These are phyloP conservation scores for Dyspetes luteomarginatus DNA, from an alignment of 2,888 invertebrate species.

Conservation along the genomic window DNA sequence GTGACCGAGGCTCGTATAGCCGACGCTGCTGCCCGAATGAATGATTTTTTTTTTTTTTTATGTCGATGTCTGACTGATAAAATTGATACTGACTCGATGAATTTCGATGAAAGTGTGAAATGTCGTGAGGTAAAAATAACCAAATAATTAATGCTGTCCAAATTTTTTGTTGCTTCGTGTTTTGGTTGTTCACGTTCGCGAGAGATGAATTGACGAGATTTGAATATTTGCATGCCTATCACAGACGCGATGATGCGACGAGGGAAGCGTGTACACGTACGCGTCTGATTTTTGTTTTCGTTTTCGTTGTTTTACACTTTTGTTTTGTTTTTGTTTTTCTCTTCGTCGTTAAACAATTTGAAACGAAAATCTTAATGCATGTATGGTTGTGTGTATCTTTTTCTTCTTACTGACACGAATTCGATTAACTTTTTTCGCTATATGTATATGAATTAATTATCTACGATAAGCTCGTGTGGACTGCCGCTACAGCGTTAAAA, in stretches of 20 bases:
- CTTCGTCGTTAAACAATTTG: slow-evolving; percentile 25
- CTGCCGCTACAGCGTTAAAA: slow-evolving; percentile 59
- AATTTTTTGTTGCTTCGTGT: slow-evolving; percentile 8
- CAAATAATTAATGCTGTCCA: slow-evolving; percentile 13
- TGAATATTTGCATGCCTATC: slow-evolving; percentile 73
- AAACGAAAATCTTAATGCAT: slow-evolving; percentile 39
- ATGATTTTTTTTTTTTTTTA: no score
- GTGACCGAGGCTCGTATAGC: slow-evolving; percentile 52
- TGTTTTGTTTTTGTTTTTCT: slow-evolving; percentile 30
- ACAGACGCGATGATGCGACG: slow-evolving; percentile 77
- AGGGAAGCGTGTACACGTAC: slow-evolving; percentile 37
- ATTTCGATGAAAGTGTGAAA: slow-evolving; percentile 16
- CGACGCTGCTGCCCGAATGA: slow-evolving; percentile 51
- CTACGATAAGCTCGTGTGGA: slow-evolving; percentile 70
- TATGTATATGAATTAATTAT: slow-evolving; percentile 60
- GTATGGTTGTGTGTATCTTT: slow-evolving; percentile 28
- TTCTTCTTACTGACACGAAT: slow-evolving; percentile 53
- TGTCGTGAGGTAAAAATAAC: slow-evolving; percentile 44
- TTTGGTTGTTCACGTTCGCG: neutral
- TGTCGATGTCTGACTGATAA: slow-evolving; percentile 28
- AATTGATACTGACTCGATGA: slow-evolving; percentile 5
- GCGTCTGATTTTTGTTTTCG: slow-evolving; percentile 43
- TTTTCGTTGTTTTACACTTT: neutral
- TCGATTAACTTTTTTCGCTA: slow-evolving; percentile 55
- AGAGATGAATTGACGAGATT: slow-evolving; percentile 46